Evolutionary conservation across 2,113 vertebrate genomes (phyloP).

Genomic region (Macquaria australasica): DNA sequence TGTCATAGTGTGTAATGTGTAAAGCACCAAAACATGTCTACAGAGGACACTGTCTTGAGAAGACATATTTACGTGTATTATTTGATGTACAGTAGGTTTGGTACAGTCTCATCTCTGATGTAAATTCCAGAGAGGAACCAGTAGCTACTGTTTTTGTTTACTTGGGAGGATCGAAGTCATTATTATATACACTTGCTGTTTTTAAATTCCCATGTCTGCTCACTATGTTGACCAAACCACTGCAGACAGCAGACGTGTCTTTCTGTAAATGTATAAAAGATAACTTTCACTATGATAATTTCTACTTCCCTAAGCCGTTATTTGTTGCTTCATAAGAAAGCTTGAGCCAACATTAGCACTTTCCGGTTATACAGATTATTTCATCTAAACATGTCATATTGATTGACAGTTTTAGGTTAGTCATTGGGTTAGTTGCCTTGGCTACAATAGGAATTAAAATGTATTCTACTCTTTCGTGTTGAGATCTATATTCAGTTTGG

Average conservation of each 20-base stretch:
- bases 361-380: not conserved
- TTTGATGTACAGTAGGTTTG: not conserved
- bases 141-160: not conserved
- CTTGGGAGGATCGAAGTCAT: not conserved
- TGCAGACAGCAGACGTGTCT: not conserved
- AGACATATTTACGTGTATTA: not conserved
- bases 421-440: not conserved
- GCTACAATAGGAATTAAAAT: not conserved
- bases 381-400: not conserved
- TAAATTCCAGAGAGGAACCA: not conserved
- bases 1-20: not conserved
- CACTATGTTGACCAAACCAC: not conserved
- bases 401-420: not conserved
- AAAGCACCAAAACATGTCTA: not conserved
- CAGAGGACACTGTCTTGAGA: not conserved
- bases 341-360: not conserved
- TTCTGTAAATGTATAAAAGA: not conserved
- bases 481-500: not conserved
- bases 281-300: not conserved
- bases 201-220: conserved; percentile 3
- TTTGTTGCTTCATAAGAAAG: not conserved
- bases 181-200: not conserved
- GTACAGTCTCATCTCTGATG: not conserved
- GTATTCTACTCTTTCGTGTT: not conserved
- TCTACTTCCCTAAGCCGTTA: not conserved